Evolutionary conservation across 2,797 vertebrate species (phyloP), one percentile per base, ranked within the genome.

Genomic region (Coendou prehensilis): DNA sequence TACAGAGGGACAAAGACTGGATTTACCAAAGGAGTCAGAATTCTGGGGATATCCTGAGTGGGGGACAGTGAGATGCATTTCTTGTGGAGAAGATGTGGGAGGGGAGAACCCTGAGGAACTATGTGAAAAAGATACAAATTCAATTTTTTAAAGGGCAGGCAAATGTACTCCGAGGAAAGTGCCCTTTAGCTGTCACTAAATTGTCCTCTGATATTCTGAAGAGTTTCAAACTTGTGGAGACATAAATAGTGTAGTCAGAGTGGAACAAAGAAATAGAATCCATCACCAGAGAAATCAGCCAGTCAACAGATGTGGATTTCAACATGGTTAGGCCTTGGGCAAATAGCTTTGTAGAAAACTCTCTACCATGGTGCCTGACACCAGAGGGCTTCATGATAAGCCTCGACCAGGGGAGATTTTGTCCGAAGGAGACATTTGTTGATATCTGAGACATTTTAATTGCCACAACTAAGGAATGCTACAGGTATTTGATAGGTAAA

Each of bases 161-260:
- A 94, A 93, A 84, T 37, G 4, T 22, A 26, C 59, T 59, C 52
- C 20, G 18, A 87, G 45, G 52, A 56, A 87, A 85, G 71, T 85
- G 64, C 81, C 54, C 81, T 93, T 95, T 75, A 76, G 52, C 73
- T n/a, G 41, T 41, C n/a, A 23, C 84, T 92, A 87, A 94, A 79
- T 92, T 76, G 33, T 92, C 41, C 75, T 50, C 76, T 81, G 92
- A 26, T 87, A 37, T 59, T 92, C 73, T 83, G 41, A 89, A 54
- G 47, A 79, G 9, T 89, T 76, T 93, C 23, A 80, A 57, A 63
- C 47, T 76, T 95, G 50, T 11, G 67, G 61, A 83, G 23, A 28
- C 6, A 79, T 17, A 64, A 84, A 69, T 28, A 54, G 30, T 28
- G 3, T 13, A 73, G 41, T 17, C 14, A 26, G 28, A 20, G 64